phyloP scores from a whole-genome alignment of 2,888 invertebrate genomes.

The Tenthredo livida region DNA sequence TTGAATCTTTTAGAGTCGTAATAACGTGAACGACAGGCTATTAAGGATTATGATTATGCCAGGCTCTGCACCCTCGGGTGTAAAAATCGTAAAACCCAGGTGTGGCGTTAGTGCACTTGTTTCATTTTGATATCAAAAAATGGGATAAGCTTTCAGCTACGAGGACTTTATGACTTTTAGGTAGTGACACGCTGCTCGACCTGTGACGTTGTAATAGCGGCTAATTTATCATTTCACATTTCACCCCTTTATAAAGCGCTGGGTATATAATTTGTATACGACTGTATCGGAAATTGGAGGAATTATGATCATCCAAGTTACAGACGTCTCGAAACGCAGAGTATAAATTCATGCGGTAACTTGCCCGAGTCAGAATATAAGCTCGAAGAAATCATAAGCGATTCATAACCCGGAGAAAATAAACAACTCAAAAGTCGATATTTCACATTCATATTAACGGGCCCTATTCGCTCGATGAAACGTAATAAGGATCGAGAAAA shows the following conservation, averaged over 20 bases:
- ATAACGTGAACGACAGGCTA: conserved; percentile 34
- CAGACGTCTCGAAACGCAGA: not conserved
- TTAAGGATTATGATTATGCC: conserved; percentile 22
- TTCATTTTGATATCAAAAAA: conserved; percentile 8
- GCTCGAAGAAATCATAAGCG: not conserved
- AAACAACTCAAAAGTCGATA: not conserved
- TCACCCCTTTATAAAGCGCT: not conserved
- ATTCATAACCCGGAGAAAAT: conserved; percentile 1
- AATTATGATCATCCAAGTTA: not conserved
- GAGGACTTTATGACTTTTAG: not conserved
- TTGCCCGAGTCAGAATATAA: not conserved
- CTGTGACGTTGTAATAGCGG: not conserved
- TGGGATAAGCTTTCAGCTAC: not conserved
- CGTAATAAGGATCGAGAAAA: not conserved
- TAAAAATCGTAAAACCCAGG: conserved; percentile 38
- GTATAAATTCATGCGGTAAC: not conserved
- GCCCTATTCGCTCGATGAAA: not conserved
- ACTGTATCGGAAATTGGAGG: not conserved
- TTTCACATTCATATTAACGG: conserved; percentile 5
- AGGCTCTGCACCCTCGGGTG: not conserved
- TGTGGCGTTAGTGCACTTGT: not conserved
- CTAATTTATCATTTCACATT: not conserved
- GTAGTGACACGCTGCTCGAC: not conserved
- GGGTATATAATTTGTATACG: not conserved
- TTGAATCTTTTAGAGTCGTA: conserved; percentile 16